These are phyloP conservation scores for Lasioglossum vierecki DNA, from an alignment of 2,888 invertebrate genomes.

Conservation along the genomic window DNA sequence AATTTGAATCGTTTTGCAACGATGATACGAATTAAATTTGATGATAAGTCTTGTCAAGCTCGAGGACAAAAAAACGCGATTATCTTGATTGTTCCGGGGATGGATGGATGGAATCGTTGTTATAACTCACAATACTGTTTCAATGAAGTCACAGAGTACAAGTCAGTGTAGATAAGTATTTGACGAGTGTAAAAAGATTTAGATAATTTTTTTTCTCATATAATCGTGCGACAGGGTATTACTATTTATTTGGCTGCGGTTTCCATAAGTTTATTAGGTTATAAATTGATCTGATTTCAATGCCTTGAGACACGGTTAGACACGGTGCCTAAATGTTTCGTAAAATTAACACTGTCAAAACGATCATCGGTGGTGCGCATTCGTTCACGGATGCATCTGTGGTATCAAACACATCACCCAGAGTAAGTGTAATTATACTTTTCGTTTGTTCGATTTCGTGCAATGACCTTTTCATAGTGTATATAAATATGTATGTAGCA, in stretches of 20 bases:
- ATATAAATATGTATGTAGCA: too few relatives aligned
- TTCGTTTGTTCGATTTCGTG: neutral
- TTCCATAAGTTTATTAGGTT: neutral
- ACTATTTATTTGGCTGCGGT: neutral
- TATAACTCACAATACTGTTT: neutral
- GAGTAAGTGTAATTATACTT: constrained; percentile 50
- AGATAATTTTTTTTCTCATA: constrained; percentile 11
- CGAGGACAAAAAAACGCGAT: constrained; percentile 16
- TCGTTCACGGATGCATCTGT: constrained; percentile 52
- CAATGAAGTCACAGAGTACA: neutral
- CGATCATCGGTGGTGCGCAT: constrained; percentile 33
- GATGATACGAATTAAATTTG: constrained; percentile 29
- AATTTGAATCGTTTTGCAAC: constrained; percentile 15
- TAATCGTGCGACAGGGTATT: neutral
- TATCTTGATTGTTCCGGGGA: neutral
- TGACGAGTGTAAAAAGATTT: neutral
- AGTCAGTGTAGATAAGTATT: neutral
- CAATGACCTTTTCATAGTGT: neutral
- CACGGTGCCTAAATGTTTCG: constrained; percentile 64
- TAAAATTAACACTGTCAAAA: constrained; percentile 43
- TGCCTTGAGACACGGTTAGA: neutral
- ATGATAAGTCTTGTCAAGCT: constrained; percentile 11
- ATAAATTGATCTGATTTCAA: neutral
- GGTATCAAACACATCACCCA: constrained; percentile 34
- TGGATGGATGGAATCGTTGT: neutral